Percentiles rank a stretch among this genome's conserved stretches.
These are phyloP conservation scores for Cydia amplana DNA, from an alignment of 1,140 invertebrate genomes.

Conservation along the genomic window DNA sequence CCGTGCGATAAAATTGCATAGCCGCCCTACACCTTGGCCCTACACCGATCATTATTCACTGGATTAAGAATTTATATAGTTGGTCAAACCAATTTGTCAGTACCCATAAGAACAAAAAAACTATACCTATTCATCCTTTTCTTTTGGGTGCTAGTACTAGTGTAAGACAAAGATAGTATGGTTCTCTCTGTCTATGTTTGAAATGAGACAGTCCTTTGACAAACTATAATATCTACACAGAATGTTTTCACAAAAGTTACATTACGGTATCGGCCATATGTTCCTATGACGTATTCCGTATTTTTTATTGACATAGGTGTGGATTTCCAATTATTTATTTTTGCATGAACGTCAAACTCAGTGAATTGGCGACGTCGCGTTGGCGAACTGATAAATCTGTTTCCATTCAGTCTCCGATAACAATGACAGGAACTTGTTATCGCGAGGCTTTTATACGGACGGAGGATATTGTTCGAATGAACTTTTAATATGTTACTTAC, in stretches of 20 bases:
- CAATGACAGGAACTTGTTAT: constrained; percentile 32
- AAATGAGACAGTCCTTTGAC: too few species aligned
- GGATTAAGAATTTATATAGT: not conserved
- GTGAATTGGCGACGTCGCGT: constrained; percentile 14
- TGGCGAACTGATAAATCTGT: constrained; percentile 15
- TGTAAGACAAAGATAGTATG: too few species aligned
- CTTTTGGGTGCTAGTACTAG: too few species aligned
- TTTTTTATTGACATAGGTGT: constrained; percentile 28
- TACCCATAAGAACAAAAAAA: too few species aligned
- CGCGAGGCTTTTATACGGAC: constrained; percentile 22
- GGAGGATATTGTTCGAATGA: constrained; percentile 22
- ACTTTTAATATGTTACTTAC: constrained; percentile 16
- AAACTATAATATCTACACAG: too few species aligned
- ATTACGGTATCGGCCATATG: not conserved
- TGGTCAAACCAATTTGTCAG: too few species aligned
- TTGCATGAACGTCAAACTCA: constrained; percentile 15
- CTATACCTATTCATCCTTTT: too few species aligned
- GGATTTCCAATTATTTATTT: constrained; percentile 22
- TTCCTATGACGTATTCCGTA: constrained; percentile 5
- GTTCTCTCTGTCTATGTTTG: too few species aligned
- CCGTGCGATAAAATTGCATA: not conserved
- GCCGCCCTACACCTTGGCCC: too few species aligned
- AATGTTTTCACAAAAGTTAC: not conserved
- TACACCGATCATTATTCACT: not conserved
- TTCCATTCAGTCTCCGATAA: constrained; percentile 27